Conservation (phyloP, 2,113 vertebrate genomes). For the Leptocoma aspasia region DNA sequence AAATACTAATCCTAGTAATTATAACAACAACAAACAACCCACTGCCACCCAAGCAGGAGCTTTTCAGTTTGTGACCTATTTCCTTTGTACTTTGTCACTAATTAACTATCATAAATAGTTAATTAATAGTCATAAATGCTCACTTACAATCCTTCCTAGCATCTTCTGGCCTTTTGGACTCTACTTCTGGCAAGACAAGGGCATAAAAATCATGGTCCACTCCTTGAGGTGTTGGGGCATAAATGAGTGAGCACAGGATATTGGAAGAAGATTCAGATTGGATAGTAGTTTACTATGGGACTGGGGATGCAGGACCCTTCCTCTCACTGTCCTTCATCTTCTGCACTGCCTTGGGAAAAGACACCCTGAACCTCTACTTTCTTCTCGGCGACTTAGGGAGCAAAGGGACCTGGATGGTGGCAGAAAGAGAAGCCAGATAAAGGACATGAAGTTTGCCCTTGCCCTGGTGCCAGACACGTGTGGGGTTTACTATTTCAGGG, state of each 20-base stretch:
- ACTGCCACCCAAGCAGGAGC: background rate
- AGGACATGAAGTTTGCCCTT: background rate
- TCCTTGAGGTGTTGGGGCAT: background rate
- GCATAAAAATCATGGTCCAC: background rate
- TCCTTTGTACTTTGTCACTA: background rate
- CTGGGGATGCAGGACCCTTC: background rate
- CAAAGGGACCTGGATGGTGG: background rate
- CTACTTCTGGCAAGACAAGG: background rate
- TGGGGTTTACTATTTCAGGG: background rate
- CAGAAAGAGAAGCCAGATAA: background rate
- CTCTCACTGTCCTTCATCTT: background rate
- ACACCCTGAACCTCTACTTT: background rate
- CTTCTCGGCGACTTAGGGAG: background rate
- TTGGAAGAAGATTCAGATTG: background rate
- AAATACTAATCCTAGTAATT: background rate
- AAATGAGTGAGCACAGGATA: background rate
- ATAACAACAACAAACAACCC: background rate
- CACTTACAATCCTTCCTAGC: background rate
- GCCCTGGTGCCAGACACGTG: background rate
- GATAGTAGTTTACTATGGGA: background rate
- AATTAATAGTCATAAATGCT: too few species aligned
- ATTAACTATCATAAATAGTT: background rate
- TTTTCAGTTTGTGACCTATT: background rate
- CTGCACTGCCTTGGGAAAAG: background rate
- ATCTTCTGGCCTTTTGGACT: background rate